Conservation (phyloP, 2,113 vertebrate genomes). For the Colistium nudipinnis region DNA sequence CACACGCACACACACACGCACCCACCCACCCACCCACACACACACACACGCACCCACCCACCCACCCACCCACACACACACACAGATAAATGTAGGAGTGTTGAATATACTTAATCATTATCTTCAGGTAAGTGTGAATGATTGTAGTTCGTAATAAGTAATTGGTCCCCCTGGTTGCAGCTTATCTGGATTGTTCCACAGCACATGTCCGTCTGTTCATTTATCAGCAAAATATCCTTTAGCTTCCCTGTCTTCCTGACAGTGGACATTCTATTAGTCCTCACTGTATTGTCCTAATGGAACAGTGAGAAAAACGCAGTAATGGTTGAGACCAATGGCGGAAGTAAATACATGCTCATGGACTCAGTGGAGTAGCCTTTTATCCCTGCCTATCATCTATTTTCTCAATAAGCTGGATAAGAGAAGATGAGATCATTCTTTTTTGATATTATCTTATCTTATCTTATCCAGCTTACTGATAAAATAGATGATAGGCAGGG, state of each 20-base stretch:
- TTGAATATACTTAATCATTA: conserved; percentile 61
- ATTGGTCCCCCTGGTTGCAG: conserved; percentile 59
- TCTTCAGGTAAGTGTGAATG: conserved; percentile 59
- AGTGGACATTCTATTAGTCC: conserved; percentile 31
- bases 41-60: conserved; percentile 17
- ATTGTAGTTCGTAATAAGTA: conserved; percentile 55
- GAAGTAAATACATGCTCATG: conserved; percentile 24
- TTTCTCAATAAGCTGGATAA: conserved; percentile 22
- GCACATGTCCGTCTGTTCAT: conserved; percentile 49
- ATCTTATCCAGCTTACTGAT: too few species aligned
- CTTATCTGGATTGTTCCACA: conserved; percentile 26
- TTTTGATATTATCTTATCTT: too few species aligned
- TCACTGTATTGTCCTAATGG: conserved; percentile 46
- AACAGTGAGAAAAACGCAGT: conserved; percentile 17
- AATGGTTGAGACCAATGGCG: conserved; percentile 7
- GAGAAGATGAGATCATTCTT: too few species aligned
- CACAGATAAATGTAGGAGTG: conserved; percentile 19
- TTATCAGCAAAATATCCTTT: conserved; percentile 48
- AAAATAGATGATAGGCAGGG: too few species aligned
- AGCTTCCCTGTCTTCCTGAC: conserved; percentile 1
- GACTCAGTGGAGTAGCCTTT: conserved; percentile 23
- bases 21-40: neutral
- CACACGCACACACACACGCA: neutral
- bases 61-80: conserved; percentile 18
- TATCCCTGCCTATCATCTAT: conserved; percentile 18